phyloP scores from a whole-genome alignment of 1,140 invertebrate genomes.

The Scaptomyza montana region DNA sequence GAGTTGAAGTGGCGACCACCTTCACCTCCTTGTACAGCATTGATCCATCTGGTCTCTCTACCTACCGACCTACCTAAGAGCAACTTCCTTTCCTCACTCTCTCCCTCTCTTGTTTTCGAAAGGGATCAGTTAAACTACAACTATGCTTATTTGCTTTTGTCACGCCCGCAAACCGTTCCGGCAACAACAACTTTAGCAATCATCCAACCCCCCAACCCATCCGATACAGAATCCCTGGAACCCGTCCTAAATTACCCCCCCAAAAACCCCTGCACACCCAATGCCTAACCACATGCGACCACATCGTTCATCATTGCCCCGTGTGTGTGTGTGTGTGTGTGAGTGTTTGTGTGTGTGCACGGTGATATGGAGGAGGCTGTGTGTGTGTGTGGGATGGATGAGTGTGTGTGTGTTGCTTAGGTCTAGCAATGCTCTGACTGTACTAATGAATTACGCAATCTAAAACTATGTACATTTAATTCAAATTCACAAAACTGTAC shows the following conservation, averaged over 20 bases:
- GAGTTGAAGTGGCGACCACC: constrained; percentile 19
- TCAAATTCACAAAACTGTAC: constrained; percentile 83
- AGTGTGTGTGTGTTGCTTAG: constrained; percentile 30
- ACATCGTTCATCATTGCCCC: constrained; percentile 81
- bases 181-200: constrained; percentile 5
- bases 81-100: too few relatives aligned
- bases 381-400: constrained; percentile 53
- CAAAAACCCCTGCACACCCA: constrained; percentile 9
- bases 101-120: background rate
- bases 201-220: too few relatives aligned
- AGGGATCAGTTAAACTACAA: constrained; percentile 40
- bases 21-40: background rate
- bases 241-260: constrained; percentile 39
- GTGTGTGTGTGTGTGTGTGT: constrained; percentile 46
- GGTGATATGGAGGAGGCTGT: background rate
- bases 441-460: constrained; percentile 84
- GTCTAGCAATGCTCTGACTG: constrained; percentile 62
- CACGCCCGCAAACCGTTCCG: constrained; percentile 41
- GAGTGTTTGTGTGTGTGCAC: constrained; percentile 47
- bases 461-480: constrained; percentile 83
- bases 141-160: constrained; percentile 57
- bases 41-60: too few relatives aligned
- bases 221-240: constrained; percentile 31
- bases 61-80: too few relatives aligned
- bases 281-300: constrained; percentile 77